Percentiles rank a stretch among this genome's conserved stretches.
Evolutionary conservation across 2,888 invertebrate species (phyloP).

Genomic region (Crepidodera aurea): DNA sequence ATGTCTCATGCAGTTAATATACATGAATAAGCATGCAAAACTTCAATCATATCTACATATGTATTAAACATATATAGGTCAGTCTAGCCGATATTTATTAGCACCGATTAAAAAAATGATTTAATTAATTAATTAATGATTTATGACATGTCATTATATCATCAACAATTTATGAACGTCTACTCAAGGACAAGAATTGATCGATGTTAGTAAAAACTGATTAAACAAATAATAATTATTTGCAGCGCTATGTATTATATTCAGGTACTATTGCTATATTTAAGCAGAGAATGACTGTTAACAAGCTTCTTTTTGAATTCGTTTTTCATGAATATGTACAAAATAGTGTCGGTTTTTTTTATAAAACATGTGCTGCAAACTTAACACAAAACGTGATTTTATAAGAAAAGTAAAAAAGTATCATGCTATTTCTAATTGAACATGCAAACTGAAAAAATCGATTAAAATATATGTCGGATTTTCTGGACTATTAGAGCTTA

Average conservation of each 20-base stretch:
- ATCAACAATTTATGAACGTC: neutral
- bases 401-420: slow-evolving; percentile 30
- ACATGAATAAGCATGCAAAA: neutral
- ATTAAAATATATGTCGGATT: too few species aligned
- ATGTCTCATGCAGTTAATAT: neutral
- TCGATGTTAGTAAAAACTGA: slow-evolving; percentile 23
- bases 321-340: slow-evolving; percentile 37
- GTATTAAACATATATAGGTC: neutral
- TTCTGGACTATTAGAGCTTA: too few species aligned
- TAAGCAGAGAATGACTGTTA: slow-evolving; percentile 33
- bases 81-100: neutral
- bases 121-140: slow-evolving; percentile 4
- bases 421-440: slow-evolving; percentile 23
- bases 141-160: slow-evolving; percentile 16
- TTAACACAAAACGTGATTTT: slow-evolving; percentile 17
- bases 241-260: slow-evolving; percentile 52
- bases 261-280: slow-evolving; percentile 61
- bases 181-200: neutral
- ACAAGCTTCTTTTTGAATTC: slow-evolving; percentile 19
- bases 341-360: slow-evolving; percentile 39
- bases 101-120: neutral
- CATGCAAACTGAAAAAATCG: slow-evolving; percentile 9
- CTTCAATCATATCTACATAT: neutral
- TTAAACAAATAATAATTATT: slow-evolving; percentile 34
- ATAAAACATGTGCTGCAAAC: slow-evolving; percentile 51